These are phyloP conservation scores for Dipodomys stephensi DNA, from an alignment of 2,113 vertebrate genomes.

Conservation along the genomic window DNA sequence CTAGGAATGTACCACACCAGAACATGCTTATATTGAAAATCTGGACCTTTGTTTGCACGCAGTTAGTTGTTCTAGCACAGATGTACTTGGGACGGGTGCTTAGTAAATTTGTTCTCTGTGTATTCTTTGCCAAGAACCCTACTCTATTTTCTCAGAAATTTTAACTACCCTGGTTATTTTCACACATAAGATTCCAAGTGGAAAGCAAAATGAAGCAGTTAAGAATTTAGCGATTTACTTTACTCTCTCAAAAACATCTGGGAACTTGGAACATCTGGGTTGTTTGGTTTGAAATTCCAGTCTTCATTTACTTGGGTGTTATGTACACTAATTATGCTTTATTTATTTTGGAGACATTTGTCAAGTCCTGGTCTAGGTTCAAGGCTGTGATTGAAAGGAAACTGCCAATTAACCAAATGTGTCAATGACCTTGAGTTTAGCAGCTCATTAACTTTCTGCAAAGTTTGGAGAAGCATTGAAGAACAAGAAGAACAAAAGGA, in stretches of 20 bases:
- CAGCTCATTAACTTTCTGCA: conserved; percentile 23
- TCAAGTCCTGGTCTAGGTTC: neutral
- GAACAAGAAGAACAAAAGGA: conserved; percentile 4
- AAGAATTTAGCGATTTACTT: conserved; percentile 28
- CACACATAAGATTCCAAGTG: neutral
- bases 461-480: conserved; percentile 37
- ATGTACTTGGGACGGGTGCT: neutral
- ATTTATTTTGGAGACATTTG: neutral
- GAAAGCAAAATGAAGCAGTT: conserved; percentile 15
- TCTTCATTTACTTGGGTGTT: conserved; percentile 31
- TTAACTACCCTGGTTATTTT: neutral
- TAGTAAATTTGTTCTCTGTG: neutral
- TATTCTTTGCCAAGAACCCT: conserved; percentile 12
- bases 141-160: neutral
- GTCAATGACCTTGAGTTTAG: conserved; percentile 24
- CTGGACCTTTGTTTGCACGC: neutral
- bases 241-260: conserved; percentile 3
- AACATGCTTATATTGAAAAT: conserved; percentile 35
- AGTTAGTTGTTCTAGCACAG: neutral
- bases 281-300: conserved; percentile 36
- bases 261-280: conserved; percentile 1
- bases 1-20: neutral
- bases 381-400: conserved; percentile 22
- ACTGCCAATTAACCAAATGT: neutral
- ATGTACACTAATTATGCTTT: neutral